Percentiles rank a stretch among this genome's conserved stretches.
Conservation (phyloP, 2,888 invertebrate species). For the Cepaea hortensis region DNA sequence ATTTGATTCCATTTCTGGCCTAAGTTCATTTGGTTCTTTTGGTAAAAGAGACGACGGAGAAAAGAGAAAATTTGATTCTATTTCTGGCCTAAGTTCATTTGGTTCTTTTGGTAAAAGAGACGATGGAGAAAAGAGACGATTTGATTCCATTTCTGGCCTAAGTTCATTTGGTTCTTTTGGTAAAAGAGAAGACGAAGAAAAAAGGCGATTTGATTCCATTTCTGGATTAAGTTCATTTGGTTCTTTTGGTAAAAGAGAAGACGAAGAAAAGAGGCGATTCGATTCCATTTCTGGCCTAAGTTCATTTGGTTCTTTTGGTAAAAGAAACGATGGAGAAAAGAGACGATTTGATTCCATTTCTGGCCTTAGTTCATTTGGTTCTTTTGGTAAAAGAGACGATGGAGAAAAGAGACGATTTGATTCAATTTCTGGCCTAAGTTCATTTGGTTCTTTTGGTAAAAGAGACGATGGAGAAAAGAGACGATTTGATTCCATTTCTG, state of each 20-base stretch:
- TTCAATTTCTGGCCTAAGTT: conserved; percentile 16
- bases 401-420: conserved; percentile 18
- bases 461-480: conserved; percentile 12
- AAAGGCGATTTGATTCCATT: conserved; percentile 17
- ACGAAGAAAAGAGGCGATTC: conserved; percentile 14
- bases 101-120: conserved; percentile 12
- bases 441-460: conserved; percentile 23
- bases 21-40: conserved; percentile 11
- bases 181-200: conserved; percentile 16
- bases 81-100: conserved; percentile 14
- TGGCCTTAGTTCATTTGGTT: conserved; percentile 16
- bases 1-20: conserved; percentile 11
- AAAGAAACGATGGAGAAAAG: conserved; percentile 6
- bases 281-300: conserved; percentile 19
- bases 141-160: conserved; percentile 4
- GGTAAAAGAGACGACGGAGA: neutral
- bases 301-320: conserved; percentile 20
- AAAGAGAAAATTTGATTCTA: conserved; percentile 17
- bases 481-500: conserved; percentile 13
- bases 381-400: conserved; percentile 22
- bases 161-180: conserved; percentile 15
- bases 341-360: conserved; percentile 21
- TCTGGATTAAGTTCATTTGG: conserved; percentile 14
- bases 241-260: conserved; percentile 21
- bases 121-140: conserved; percentile 7